Evolutionary conservation across 2,113 vertebrate species (phyloP).

Genomic region (Spilogale gracilis): DNA sequence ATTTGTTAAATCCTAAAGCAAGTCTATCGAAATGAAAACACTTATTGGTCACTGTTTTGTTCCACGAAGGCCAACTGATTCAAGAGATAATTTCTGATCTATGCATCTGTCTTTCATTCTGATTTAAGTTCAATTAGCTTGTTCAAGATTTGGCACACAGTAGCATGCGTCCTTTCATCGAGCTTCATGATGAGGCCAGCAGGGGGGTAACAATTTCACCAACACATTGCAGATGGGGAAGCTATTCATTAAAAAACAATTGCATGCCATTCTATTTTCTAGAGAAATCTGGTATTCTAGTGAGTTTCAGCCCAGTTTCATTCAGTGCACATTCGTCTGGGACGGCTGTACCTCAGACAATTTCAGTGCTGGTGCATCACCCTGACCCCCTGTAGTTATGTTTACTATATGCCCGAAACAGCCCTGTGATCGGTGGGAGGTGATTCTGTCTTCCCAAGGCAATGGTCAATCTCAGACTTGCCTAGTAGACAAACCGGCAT

Average conservation of each 20-base stretch:
- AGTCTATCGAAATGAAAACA: background rate
- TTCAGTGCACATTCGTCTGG: background rate
- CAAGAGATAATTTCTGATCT: background rate
- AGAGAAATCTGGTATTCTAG: background rate
- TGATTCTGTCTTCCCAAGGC: background rate
- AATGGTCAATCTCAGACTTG: background rate
- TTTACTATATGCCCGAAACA: background rate
- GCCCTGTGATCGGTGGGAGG: rapidly evolving
- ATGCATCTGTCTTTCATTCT: background rate
- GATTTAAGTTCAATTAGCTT: background rate
- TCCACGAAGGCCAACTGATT: background rate
- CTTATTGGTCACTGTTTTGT: background rate
- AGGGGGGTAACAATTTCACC: too few species aligned
- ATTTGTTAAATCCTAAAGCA: background rate
- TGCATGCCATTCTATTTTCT: background rate
- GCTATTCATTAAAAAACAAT: background rate
- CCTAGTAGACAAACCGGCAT: background rate
- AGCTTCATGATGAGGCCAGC: background rate
- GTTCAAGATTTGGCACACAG: background rate
- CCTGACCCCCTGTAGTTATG: background rate
- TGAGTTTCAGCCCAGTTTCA: background rate
- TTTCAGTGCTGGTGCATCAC: background rate
- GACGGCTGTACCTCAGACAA: background rate
- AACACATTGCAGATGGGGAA: background rate
- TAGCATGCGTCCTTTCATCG: too few species aligned